phyloP scores from a whole-genome alignment of 2,888 invertebrate species.

The Bugula neritina region DNA sequence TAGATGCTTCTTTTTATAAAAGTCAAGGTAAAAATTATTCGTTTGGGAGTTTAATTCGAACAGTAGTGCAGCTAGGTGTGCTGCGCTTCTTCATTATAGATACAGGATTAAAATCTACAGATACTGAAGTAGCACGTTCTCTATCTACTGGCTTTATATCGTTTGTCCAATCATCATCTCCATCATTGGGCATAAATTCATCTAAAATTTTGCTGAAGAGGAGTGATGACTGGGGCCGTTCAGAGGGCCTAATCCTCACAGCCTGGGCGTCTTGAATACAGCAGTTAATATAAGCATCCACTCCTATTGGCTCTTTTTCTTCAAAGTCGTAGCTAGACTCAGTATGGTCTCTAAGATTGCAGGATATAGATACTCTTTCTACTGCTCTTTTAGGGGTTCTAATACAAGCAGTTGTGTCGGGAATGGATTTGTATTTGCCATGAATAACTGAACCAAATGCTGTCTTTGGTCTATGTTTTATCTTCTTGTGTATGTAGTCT shows the following conservation, averaged over 20 bases:
- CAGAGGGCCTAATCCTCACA: not conserved
- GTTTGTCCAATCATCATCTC: not conserved
- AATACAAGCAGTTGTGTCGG: too few species aligned
- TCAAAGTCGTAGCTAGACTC: too few species aligned
- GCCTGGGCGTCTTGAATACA: not conserved
- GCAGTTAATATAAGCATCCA: not conserved
- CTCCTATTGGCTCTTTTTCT: not conserved
- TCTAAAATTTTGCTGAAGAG: not conserved
- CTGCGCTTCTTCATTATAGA: not conserved
- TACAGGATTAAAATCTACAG: not conserved
- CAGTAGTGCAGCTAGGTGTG: not conserved
- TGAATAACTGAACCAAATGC: slow-evolving; percentile 15
- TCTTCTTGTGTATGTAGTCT: slow-evolving; percentile 10
- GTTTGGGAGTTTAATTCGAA: not conserved
- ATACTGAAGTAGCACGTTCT: not conserved
- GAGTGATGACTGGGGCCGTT: not conserved
- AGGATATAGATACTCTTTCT: too few species aligned
- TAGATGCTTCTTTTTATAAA: too few species aligned
- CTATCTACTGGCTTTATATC: not conserved
- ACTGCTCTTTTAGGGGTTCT: too few species aligned
- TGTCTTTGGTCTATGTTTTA: slow-evolving; percentile 18
- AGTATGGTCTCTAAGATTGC: too few species aligned
- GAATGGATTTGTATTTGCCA: not conserved
- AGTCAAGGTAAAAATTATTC: not conserved
- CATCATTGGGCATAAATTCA: not conserved